A percentile compares a stretch with the other conserved stretches of the same genome.
Conservation (phyloP, 2,113 vertebrate species). For the Ictidomys tridecemlineatus region DNA sequence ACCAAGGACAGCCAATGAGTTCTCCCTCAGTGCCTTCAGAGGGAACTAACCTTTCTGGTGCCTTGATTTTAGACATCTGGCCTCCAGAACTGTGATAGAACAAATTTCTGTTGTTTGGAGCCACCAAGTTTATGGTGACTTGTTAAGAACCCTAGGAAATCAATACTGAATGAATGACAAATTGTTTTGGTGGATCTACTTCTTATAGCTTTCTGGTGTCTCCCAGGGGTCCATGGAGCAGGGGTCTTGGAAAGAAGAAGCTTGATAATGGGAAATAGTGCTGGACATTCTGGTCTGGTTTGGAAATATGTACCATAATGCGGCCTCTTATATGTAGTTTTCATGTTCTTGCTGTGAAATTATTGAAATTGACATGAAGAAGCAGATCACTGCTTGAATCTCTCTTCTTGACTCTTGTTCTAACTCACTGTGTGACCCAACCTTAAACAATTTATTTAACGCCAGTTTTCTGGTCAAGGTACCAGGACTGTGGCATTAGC, state of each 20-base stretch:
- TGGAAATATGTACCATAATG: not conserved
- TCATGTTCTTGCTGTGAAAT: not conserved
- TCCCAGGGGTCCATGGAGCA: not conserved
- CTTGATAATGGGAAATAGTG: not conserved
- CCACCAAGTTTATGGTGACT: not conserved
- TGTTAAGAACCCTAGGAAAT: not conserved
- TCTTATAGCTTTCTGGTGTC: not conserved
- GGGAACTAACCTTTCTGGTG: not conserved
- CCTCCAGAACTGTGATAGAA: not conserved
- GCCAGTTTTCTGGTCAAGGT: conserved; percentile 12
- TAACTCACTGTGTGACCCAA: not conserved
- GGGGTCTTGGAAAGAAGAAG: not conserved
- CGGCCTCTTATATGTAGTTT: not conserved
- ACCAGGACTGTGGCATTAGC: not conserved
- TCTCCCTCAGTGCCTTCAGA: not conserved
- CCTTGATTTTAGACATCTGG: conserved; percentile 26
- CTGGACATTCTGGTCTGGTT: not conserved
- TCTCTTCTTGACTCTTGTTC: not conserved
- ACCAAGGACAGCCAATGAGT: not conserved
- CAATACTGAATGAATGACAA: not conserved
- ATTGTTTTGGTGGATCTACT: not conserved
- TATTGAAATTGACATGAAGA: not conserved
- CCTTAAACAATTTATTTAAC: not conserved
- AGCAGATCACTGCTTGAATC: not conserved
- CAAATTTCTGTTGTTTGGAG: conserved; percentile 11